Conservation (phyloP, 1,140 invertebrate genomes). For the Meteorus sp. region DNA sequence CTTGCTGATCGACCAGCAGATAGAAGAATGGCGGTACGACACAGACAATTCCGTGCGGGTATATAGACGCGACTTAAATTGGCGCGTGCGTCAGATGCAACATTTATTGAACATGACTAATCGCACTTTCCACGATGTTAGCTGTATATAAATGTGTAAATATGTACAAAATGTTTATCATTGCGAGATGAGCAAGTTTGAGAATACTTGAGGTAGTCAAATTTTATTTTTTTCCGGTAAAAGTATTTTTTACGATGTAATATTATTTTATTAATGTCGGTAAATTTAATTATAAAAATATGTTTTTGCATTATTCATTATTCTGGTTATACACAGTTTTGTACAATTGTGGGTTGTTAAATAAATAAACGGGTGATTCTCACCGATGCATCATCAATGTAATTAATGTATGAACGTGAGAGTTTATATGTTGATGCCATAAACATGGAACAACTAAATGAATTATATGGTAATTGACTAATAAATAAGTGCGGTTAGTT, state of each 20-base stretch:
- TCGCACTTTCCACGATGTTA: slow-evolving; percentile 32
- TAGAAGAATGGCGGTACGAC: slow-evolving; percentile 1
- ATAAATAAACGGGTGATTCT: not conserved
- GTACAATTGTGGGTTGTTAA: not conserved
- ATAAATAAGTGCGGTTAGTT: not conserved
- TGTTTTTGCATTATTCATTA: too few species aligned
- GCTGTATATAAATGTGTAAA: too few species aligned
- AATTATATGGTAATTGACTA: slow-evolving; percentile 8
- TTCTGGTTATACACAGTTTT: too few species aligned
- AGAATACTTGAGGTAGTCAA: not conserved
- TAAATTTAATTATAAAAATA: too few species aligned
- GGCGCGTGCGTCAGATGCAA: slow-evolving; percentile 33
- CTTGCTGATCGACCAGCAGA: not conserved
- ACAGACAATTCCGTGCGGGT: slow-evolving; percentile 4
- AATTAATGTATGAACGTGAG: slow-evolving; percentile 1
- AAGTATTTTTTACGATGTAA: too few species aligned
- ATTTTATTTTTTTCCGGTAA: too few species aligned
- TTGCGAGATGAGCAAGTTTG: not conserved
- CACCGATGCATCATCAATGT: slow-evolving; percentile 8
- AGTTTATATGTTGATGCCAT: not conserved
- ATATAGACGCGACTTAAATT: slow-evolving; percentile 27
- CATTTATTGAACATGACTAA: slow-evolving; percentile 35
- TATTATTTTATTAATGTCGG: too few species aligned
- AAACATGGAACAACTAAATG: not conserved
- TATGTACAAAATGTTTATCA: not conserved